Percentiles rank a stretch among this genome's conserved stretches.
Evolutionary conservation across 2,797 vertebrate genomes (phyloP).

Genomic region (Australoheros facetus): DNA sequence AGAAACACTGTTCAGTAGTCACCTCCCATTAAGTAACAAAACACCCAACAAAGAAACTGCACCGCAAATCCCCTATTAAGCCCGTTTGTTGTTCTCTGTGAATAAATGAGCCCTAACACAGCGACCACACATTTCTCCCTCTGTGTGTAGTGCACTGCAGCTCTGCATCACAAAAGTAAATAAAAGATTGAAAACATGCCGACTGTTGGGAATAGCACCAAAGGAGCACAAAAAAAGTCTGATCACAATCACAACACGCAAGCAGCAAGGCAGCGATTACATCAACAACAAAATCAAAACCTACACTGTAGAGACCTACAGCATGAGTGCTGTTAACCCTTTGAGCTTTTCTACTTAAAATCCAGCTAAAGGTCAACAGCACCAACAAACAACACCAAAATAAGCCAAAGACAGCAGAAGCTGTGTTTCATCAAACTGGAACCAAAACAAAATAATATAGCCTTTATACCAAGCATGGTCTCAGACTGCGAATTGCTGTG

Average conservation of each 20-base stretch:
- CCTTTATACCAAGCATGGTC: background rate
- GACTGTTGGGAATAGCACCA: background rate
- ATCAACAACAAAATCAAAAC: background rate
- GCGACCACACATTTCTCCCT: background rate
- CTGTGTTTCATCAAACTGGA: background rate
- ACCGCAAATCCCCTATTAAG: background rate
- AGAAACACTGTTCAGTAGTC: background rate
- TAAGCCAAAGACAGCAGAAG: background rate
- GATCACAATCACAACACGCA: background rate
- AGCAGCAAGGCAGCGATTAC: background rate
- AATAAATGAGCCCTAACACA: slow-evolving; percentile 1
- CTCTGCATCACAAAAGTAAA: background rate
- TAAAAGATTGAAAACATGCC: background rate
- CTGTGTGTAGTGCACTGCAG: background rate
- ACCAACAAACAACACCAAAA: background rate
- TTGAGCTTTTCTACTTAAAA: background rate
- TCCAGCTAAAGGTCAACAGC: background rate
- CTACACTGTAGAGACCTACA: background rate
- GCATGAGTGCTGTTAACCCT: background rate
- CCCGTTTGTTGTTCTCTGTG: background rate
- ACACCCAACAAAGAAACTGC: background rate
- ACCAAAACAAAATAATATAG: background rate
- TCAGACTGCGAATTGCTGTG: background rate
- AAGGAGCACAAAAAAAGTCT: background rate
- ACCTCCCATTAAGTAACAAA: slow-evolving; percentile 2